These are phyloP conservation scores for Nemotelus nigrinus DNA, from an alignment of 2,888 invertebrate genomes.

Conservation along the genomic window DNA sequence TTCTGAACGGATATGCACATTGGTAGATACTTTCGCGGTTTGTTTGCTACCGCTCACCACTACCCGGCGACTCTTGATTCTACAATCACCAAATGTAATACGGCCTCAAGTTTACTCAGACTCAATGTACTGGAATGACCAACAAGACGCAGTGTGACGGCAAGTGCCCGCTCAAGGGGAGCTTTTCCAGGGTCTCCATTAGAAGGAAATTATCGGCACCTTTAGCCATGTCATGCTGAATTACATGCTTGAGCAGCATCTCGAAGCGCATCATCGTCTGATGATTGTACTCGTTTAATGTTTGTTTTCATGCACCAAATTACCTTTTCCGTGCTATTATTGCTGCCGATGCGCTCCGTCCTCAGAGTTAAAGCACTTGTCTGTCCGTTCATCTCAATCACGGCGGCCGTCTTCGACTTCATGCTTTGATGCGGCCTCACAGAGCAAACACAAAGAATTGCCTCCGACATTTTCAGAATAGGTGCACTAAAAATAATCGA, in stretches of 20 bases:
- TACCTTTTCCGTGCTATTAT: slow-evolving; percentile 36
- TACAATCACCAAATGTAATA: too few relatives aligned
- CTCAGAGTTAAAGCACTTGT: too few relatives aligned
- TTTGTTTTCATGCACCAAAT: slow-evolving; percentile 45
- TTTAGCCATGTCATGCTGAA: slow-evolving; percentile 44
- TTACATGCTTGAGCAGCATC: slow-evolving; percentile 38
- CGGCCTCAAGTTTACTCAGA: too few relatives aligned
- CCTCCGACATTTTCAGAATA: background rate
- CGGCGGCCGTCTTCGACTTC: background rate
- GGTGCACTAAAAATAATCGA: background rate
- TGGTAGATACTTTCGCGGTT: background rate
- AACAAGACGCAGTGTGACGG: too few relatives aligned
- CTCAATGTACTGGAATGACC: too few relatives aligned
- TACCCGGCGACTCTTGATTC: too few relatives aligned
- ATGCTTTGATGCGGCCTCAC: background rate
- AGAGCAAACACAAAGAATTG: background rate
- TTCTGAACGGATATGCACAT: slow-evolving; percentile 1
- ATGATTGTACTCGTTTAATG: slow-evolving; percentile 37
- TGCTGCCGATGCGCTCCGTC: background rate
- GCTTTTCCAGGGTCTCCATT: slow-evolving; percentile 8
- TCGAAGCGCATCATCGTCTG: slow-evolving; percentile 37
- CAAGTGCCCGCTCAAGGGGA: background rate
- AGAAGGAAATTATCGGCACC: slow-evolving; percentile 42
- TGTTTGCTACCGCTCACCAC: too few relatives aligned
- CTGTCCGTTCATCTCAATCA: too few relatives aligned